Percentiles rank a stretch among this genome's conserved stretches.
phyloP scores from a whole-genome alignment of 2,113 vertebrate genomes.

The Erythrolamprus reginae region DNA sequence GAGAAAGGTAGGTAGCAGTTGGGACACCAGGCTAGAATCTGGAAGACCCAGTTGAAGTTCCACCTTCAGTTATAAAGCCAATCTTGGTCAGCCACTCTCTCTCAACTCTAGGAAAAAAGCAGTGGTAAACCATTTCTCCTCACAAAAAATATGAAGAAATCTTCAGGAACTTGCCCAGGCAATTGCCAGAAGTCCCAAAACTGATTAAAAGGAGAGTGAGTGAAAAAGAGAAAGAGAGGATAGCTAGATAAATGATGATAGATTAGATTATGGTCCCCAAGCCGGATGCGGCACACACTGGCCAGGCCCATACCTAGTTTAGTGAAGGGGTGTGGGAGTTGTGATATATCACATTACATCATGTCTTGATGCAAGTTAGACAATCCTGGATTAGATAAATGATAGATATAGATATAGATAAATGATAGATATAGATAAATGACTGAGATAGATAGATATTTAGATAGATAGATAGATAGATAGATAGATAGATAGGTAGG shows the following conservation, averaged over 20 bases:
- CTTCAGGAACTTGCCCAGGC: background rate
- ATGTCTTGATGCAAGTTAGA: too few relatives aligned
- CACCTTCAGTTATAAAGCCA: background rate
- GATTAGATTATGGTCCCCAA: too few relatives aligned
- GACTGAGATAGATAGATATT: too few relatives aligned
- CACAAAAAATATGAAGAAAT: background rate
- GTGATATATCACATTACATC: too few relatives aligned
- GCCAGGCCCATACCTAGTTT: too few relatives aligned
- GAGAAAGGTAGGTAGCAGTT: background rate
- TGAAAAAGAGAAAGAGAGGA: background rate
- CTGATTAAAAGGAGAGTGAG: background rate
- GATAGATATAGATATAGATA: too few relatives aligned
- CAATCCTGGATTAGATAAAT: too few relatives aligned
- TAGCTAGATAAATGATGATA: background rate
- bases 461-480: too few relatives aligned
- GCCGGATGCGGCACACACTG: too few relatives aligned
- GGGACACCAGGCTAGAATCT: background rate
- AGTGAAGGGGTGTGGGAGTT: too few relatives aligned
- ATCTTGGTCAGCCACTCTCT: background rate
- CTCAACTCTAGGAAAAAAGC: background rate
- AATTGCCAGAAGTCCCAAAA: background rate
- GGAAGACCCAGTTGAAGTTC: background rate
- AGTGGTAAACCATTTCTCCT: background rate
- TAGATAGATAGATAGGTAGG: too few relatives aligned
- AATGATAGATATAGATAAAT: too few relatives aligned